A percentile compares a stretch with the other conserved stretches of the same genome.
These are phyloP conservation scores for Octodon degus DNA, from an alignment of 2,113 vertebrate genomes.

Conservation along the genomic window DNA sequence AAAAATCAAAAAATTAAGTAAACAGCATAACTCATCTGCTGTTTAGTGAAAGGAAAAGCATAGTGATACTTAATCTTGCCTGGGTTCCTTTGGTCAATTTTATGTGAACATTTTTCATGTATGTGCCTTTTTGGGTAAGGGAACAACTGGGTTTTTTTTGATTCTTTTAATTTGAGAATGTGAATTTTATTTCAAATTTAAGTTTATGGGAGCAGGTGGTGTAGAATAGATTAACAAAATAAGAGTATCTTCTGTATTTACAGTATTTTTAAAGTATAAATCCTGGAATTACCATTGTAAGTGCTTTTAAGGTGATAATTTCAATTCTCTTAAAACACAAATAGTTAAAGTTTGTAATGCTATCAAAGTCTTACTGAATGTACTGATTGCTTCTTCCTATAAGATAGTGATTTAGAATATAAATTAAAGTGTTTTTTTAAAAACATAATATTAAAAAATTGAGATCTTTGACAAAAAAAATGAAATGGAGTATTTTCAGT, in stretches of 20 bases:
- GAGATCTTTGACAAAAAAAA: neutral
- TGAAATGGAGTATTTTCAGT: neutral
- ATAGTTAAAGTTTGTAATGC: neutral
- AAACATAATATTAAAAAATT: neutral
- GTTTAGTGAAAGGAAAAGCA: constrained; percentile 21
- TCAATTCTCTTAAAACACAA: neutral
- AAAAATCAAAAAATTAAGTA: constrained; percentile 3
- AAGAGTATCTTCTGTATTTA: neutral
- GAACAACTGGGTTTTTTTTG: constrained; percentile 21
- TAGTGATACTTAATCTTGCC: neutral
- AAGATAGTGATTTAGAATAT: constrained; percentile 16
- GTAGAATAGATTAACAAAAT: neutral
- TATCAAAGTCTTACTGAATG: neutral
- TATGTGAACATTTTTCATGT: neutral
- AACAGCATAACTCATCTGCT: neutral
- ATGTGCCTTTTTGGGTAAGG: neutral
- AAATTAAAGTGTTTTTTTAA: neutral
- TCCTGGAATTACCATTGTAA: neutral
- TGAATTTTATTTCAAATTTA: neutral
- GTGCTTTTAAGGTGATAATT: neutral
- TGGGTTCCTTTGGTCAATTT: constrained; percentile 2
- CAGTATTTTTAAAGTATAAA: constrained; percentile 10
- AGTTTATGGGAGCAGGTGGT: neutral
- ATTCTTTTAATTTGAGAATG: neutral
- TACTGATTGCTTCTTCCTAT: neutral